A percentile compares a stretch with the other conserved stretches of the same genome.
Conservation (phyloP, 2,797 vertebrate species). For the Scarus forsteni region DNA sequence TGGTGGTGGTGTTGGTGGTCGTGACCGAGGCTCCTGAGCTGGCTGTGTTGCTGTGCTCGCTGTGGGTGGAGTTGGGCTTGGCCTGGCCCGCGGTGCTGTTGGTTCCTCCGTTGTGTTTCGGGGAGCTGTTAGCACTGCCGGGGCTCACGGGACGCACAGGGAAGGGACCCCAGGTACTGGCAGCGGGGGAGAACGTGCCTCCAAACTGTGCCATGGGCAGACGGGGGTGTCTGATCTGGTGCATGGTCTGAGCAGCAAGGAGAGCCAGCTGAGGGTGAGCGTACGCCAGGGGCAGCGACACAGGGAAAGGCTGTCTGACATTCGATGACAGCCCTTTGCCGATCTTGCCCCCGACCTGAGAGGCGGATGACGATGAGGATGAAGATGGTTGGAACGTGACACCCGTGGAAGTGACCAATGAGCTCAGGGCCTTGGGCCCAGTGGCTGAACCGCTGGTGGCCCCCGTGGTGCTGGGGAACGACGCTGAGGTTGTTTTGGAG, state of each 20-base stretch:
- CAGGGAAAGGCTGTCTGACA: slow-evolving; percentile 93
- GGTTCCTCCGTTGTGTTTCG: slow-evolving; percentile 91
- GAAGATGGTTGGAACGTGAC: slow-evolving; percentile 92
- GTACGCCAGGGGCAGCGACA: slow-evolving; percentile 95
- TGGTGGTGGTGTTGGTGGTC: slow-evolving; percentile 79
- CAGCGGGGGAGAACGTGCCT: slow-evolving; percentile 94
- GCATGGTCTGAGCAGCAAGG: slow-evolving; percentile 98
- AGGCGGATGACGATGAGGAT: slow-evolving; percentile 82
- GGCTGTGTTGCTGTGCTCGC: slow-evolving; percentile 81
- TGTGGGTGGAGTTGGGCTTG: slow-evolving; percentile 77
- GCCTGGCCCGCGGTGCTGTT: slow-evolving; percentile 55
- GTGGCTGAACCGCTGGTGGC: slow-evolving; percentile 87
- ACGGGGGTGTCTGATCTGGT: slow-evolving; percentile 97
- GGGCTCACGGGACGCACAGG: slow-evolving; percentile 98
- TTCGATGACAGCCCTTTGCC: slow-evolving; percentile 92
- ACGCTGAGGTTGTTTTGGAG: slow-evolving; percentile 85
- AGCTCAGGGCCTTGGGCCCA: slow-evolving; percentile 91
- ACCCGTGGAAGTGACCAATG: slow-evolving; percentile 89
- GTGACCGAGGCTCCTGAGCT: slow-evolving; percentile 76
- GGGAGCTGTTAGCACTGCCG: slow-evolving; percentile 95
- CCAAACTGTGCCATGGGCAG: slow-evolving; percentile 98
- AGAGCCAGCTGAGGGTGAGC: slow-evolving; percentile 97
- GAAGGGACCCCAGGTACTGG: slow-evolving; percentile 98
- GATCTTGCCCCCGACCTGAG: slow-evolving; percentile 90
- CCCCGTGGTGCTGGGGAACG: slow-evolving; percentile 90